Base-by-base conservation (phyloP, 2,113 vertebrate species). In the Coturnix japonica region DNA sequence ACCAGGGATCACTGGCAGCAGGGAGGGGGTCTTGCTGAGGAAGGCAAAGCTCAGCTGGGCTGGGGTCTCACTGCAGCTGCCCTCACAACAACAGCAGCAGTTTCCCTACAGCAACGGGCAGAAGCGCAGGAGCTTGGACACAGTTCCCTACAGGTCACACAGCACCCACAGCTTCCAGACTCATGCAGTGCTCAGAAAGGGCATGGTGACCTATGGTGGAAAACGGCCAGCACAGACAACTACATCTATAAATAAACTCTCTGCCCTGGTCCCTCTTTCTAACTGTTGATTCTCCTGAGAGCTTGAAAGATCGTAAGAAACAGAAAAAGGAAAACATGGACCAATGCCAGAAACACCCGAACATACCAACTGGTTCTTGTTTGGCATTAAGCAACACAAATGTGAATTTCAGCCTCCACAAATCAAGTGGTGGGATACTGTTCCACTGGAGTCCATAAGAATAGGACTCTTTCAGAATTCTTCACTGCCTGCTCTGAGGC, bases 371-470 rank as follows among this genome's bases (percentile, higher is more conserved):
- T 37, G 59, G 9, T 20, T 70, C 30, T 70, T 83, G 61, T 63
- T 43, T 91, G 80, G 83, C 75, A 73, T 73, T 81, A 64, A 76
- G 64, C 47, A 89, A 88, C 46, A 60, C 10, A 43, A 90, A 81
- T 16, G 3, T 1, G 0, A 67, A 79, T 25, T 51, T 76, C 70
- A 47, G 31, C 44, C 43, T 84, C 57, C 47, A 33, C 39, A 64
- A 44, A 71, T 39, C n/a, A 44, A 90, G 61, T 41, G 84, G 51
- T 43, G 39, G 47, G n/a, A 35, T 60, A 26, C 43, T 33, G 5
- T 54, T 74, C 73, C 59, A 43, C 4, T 30, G 39, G 39, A 41
- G 30, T 71, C 66, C 59, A 31, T 4, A n/a, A 35, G 39, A 41
- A 31, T n/a, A 63, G 1, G 2, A 47, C 22, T 61, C 53, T 77